Percentiles rank a stretch among this genome's conserved stretches.
These are phyloP conservation scores for Porites evermanni DNA, from an alignment of 92 coral and sea anemone genomes.

Conservation along the genomic window DNA sequence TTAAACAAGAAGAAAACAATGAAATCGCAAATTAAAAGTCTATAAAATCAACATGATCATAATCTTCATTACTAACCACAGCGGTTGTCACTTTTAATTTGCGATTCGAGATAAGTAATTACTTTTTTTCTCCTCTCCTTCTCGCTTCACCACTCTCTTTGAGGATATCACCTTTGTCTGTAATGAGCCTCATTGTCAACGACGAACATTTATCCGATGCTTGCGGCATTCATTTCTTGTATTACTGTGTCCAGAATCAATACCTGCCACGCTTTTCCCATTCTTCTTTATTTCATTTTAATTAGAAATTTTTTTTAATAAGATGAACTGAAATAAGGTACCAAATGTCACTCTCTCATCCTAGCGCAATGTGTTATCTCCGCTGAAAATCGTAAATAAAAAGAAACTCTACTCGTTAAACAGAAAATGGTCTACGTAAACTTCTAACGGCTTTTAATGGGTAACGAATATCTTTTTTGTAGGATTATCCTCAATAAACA, in stretches of 20 bases:
- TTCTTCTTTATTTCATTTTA: slow-evolving; percentile 28
- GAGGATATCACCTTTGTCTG: slow-evolving; percentile 30
- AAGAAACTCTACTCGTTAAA: neutral
- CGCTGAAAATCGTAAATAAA: neutral
- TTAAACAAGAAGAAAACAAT: neutral
- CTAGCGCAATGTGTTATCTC: neutral
- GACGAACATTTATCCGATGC: slow-evolving; percentile 8
- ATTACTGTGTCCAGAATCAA: slow-evolving; percentile 27
- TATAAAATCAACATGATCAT: neutral
- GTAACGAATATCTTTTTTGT: neutral
- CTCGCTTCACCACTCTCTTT: neutral
- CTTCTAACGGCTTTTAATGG: neutral
- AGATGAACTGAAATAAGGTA: slow-evolving; percentile 19
- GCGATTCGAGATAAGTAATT: slow-evolving; percentile 28
- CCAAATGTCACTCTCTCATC: slow-evolving; percentile 49
- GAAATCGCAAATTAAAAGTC: neutral
- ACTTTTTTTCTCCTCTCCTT: neutral
- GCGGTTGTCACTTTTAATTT: neutral
- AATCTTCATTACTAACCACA: neutral
- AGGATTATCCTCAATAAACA: slow-evolving; percentile 5
- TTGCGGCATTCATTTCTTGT: slow-evolving; percentile 14
- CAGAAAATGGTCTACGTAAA: neutral
- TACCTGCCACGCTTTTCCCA: slow-evolving; percentile 22
- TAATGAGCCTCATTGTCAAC: slow-evolving; percentile 25
- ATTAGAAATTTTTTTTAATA: slow-evolving; percentile 40